phyloP scores from a whole-genome alignment of 2,113 vertebrate genomes.

The Callipepla squamata region DNA sequence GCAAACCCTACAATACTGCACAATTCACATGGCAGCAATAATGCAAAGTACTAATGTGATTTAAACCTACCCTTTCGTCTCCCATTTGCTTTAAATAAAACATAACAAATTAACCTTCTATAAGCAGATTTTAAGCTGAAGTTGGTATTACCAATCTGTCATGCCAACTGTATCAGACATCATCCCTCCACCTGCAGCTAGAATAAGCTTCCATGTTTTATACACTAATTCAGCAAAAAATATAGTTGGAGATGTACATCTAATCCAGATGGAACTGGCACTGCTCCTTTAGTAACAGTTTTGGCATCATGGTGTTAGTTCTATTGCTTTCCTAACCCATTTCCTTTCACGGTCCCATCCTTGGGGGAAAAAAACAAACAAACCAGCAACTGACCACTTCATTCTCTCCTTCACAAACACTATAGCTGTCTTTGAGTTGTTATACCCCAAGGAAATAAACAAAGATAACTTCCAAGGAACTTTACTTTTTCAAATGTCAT shows the following conservation, averaged over 20 bases:
- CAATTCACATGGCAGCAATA: not conserved
- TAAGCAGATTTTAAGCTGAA: not conserved
- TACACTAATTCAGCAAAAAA: not conserved
- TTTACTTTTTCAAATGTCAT: not conserved
- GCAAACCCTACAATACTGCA: not conserved
- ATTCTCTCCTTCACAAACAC: fast-evolving
- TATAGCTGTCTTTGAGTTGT: not conserved
- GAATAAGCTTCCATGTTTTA: not conserved
- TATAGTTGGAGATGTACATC: not conserved
- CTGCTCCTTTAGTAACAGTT: not conserved
- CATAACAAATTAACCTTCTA: not conserved
- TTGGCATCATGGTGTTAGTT: not conserved
- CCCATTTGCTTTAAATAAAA: not conserved
- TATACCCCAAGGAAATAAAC: not conserved
- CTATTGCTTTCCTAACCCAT: not conserved
- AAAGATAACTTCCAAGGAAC: not conserved
- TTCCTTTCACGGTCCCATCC: not conserved
- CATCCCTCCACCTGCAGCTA: not conserved
- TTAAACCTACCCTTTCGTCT: not conserved
- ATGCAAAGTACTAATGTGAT: not conserved
- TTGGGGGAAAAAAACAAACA: not conserved
- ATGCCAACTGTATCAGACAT: not conserved
- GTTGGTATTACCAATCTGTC: not conserved
- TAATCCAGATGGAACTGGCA: not conserved
- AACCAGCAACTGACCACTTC: no score